Percentiles rank a stretch among this genome's conserved stretches.
Evolutionary conservation across 2,888 invertebrate species (phyloP).

Genomic region (Lepidochrysops patricia): DNA sequence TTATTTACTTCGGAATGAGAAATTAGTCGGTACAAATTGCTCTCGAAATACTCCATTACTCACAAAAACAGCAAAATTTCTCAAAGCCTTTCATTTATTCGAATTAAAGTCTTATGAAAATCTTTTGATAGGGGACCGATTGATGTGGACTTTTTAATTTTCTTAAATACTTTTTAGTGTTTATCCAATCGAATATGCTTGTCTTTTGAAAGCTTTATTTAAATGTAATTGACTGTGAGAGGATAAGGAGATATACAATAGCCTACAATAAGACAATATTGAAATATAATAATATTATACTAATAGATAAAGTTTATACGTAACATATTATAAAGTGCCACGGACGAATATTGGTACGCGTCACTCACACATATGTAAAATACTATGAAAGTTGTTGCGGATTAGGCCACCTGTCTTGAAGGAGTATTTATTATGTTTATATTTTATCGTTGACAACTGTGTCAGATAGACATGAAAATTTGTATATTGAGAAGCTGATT

Average conservation of each 20-base stretch:
- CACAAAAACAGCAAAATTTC: background rate
- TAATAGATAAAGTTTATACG: background rate
- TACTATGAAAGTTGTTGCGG: no score
- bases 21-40: background rate
- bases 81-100: background rate
- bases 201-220: background rate
- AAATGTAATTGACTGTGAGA: background rate
- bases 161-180: background rate
- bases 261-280: no score
- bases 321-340: no score
- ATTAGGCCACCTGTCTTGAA: no score
- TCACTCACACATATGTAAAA: no score
- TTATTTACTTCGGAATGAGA: background rate
- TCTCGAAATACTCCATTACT: background rate
- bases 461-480: no score
- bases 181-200: background rate
- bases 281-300: no score
- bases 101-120: background rate
- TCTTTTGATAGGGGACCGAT: background rate
- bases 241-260: background rate
- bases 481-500: no score
- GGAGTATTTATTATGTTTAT: no score
- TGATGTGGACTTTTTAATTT: background rate
- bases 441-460: no score
- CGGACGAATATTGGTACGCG: no score